A percentile compares a stretch with the other conserved stretches of the same genome.
Evolutionary conservation across 2,888 invertebrate genomes (phyloP).

Genomic region (Acleris literana): DNA sequence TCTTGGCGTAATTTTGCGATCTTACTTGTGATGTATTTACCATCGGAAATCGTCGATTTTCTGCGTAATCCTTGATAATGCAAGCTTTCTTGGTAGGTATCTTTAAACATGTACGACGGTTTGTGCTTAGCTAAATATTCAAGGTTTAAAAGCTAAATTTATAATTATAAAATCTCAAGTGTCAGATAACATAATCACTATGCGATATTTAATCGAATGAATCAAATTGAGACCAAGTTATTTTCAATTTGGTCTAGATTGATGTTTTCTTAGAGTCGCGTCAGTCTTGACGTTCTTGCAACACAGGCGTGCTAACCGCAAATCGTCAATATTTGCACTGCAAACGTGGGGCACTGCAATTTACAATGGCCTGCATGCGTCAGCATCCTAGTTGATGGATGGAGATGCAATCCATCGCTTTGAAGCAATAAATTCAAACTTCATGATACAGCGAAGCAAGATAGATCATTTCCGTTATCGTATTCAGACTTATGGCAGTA

Average conservation of each 20-base stretch:
- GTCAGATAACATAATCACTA: no score
- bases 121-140: no score
- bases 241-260: no score
- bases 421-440: not conserved
- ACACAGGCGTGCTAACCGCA: slow-evolving; percentile 11
- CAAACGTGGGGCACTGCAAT: slow-evolving; percentile 25
- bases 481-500: no score
- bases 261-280: not conserved
- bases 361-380: slow-evolving; percentile 17
- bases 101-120: no score
- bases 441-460: not conserved
- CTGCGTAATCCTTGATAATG: no score
- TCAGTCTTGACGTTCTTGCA: slow-evolving; percentile 16
- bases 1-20: slow-evolving; percentile 7
- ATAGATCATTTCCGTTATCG: not conserved
- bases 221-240: no score
- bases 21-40: slow-evolving; percentile 4
- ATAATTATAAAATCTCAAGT: no score
- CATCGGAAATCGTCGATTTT: no score
- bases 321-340: slow-evolving; percentile 29
- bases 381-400: slow-evolving; percentile 24
- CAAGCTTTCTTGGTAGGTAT: no score
- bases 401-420: slow-evolving; percentile 16
- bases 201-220: no score
- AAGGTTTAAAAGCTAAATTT: no score